Evolutionary conservation across 2,888 invertebrate genomes (phyloP), one percentile per base, ranked within the genome.

Genomic region (Lepidocyrtoides sp.): DNA sequence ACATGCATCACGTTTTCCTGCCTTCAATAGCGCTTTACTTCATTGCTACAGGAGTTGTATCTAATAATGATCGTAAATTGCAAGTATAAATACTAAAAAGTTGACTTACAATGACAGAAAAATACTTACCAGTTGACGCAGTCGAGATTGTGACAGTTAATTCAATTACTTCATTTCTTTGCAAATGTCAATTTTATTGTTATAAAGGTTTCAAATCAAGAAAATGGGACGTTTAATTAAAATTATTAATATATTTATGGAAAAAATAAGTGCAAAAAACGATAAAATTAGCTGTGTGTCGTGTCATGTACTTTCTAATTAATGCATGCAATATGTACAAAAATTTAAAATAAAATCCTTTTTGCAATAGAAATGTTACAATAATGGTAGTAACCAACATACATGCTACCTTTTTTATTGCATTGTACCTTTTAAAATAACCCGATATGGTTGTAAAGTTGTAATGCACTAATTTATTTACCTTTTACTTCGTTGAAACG

Each of bases 1-100:
- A 82, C 63, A 82, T 23, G 44, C 63, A 82, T 63, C 63, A 41
- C 60, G 36, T 36, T 60, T 81, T 20, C 36, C 3, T 10, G 3
- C 36, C 36, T 36, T 36, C 36, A 1, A 26, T 14, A 75, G 44
- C 23, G 17, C 10, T 20, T 17, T 17, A 41, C 36, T 8, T 36
- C 36, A 4, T 36, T 36, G 7, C 36, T 4, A 36, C 36, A 36
- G 7, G 7, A 36, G 36, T 36, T 36, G 36, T 7, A 36, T 2
- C 7, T 36, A 36, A 36, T 36, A 36, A 36, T 36, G 36, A 4
- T 2, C 36, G 36, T 36, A 2, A 36, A 23, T 20, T 57, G 57
- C 57, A 57, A 57, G 54, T n/a, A 17, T 4, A 48, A 57, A 20
- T 48, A 48, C n/a, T n/a, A n/a, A n/a, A n/a, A n/a, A n/a, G 63